Evolutionary conservation across 2,888 invertebrate species (phyloP).

Genomic region (Ferdinandea cuprea): DNA sequence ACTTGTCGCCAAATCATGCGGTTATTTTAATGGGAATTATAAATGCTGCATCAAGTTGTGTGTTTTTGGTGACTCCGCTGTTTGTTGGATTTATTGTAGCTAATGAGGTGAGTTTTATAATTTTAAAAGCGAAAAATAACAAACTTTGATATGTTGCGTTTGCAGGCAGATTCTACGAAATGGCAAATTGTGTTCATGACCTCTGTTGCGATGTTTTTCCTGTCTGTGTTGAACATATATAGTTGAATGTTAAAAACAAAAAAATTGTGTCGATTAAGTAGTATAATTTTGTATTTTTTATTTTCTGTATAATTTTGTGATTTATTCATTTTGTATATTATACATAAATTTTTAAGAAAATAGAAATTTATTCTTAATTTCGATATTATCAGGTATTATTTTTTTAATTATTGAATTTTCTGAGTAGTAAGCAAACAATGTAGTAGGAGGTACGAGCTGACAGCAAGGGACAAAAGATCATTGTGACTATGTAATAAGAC

Average conservation of each 20-base stretch:
- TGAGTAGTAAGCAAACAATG: too few species aligned
- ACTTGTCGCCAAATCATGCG: conserved; percentile 87
- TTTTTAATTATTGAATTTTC: too few species aligned
- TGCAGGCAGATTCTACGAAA: conserved; percentile 84
- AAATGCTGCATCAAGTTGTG: conserved; percentile 85
- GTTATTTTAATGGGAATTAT: conserved; percentile 88
- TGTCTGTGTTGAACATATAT: conserved; percentile 82
- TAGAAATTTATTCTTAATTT: too few species aligned
- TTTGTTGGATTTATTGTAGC: conserved; percentile 84
- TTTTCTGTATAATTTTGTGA: too few species aligned
- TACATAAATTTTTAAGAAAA: too few species aligned
- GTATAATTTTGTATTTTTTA: too few species aligned
- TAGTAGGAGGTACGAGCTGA: too few species aligned
- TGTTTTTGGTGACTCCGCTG: conserved; percentile 86
- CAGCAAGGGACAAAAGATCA: too few species aligned
- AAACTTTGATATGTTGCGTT: neutral
- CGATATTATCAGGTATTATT: too few species aligned
- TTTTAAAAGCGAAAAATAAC: neutral
- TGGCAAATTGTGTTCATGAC: conserved; percentile 90
- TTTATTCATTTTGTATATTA: too few species aligned
- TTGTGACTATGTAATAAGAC: too few species aligned
- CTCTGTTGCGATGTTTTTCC: conserved; percentile 87
- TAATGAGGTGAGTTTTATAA: conserved; percentile 76
- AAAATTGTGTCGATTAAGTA: neutral
- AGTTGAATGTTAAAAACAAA: neutral